Evolutionary conservation across 37 sponge, comb jelly and placozoan genomes (phyloP).

Genomic region (Geodia barretti): DNA sequence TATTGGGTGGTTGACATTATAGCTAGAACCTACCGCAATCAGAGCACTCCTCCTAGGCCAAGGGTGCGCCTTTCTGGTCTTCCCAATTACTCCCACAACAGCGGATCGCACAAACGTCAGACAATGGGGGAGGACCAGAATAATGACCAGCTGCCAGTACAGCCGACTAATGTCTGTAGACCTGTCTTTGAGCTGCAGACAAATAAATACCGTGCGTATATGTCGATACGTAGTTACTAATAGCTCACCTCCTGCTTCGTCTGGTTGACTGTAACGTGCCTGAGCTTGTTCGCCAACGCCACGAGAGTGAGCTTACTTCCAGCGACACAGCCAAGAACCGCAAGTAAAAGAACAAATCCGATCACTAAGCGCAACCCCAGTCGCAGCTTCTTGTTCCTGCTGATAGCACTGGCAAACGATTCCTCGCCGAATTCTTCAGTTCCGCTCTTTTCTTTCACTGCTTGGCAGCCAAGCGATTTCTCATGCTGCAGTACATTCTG

Average conservation of each 20-base stretch:
- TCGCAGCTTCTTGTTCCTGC: too few relatives aligned
- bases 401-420: too few relatives aligned
- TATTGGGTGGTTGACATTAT: background rate
- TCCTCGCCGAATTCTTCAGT: too few relatives aligned
- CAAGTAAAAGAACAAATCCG: constrained; percentile 22
- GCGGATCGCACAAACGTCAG: constrained; percentile 61
- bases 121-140: constrained; percentile 70
- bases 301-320: constrained; percentile 74
- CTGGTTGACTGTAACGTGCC: background rate
- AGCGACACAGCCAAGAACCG: constrained; percentile 33
- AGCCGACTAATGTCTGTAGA: background rate
- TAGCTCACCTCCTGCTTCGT: background rate
- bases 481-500: too few relatives aligned
- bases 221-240: background rate
- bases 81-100: constrained; percentile 66
- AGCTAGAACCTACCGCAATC: constrained; percentile 31
- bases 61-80: constrained; percentile 60
- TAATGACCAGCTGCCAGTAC: constrained; percentile 70
- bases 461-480: too few relatives aligned
- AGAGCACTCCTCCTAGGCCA: constrained; percentile 70
- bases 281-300: constrained; percentile 37
- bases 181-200: too few relatives aligned
- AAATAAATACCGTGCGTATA: too few relatives aligned
- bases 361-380: too few relatives aligned
- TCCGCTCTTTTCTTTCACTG: too few relatives aligned